Evolutionary conservation across 92 coral and sea anemone species (phyloP).

Genomic region (Nematostella vectensis): DNA sequence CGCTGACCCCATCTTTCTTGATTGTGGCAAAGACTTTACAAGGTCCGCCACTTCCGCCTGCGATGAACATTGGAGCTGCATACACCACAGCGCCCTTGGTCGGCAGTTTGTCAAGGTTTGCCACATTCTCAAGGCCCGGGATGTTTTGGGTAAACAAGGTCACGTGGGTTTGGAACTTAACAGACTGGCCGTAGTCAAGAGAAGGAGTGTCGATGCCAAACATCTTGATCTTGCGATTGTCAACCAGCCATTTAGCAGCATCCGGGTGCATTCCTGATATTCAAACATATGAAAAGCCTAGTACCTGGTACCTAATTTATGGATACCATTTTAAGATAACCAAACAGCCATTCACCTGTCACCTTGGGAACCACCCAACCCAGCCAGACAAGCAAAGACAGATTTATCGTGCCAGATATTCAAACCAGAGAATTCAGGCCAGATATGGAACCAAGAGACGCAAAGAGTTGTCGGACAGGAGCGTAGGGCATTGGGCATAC

Average conservation of each 20-base stretch:
- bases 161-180: conserved; percentile 25
- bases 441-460: no score
- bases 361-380: no score
- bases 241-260: conserved; percentile 20
- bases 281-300: no score
- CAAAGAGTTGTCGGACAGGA: no score
- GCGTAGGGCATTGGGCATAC: no score
- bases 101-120: conserved; percentile 59
- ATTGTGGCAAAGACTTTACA: conserved; percentile 51
- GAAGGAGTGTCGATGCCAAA: conserved; percentile 71
- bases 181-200: conserved; percentile 60
- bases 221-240: conserved; percentile 46
- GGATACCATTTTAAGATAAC: no score
- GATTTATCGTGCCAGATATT: no score
- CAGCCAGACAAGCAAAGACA: no score
- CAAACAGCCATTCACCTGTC: no score
- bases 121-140: conserved; percentile 64
- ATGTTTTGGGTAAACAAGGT: conserved; percentile 36
- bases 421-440: no score
- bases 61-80: conserved; percentile 66
- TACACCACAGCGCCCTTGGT: conserved; percentile 45
- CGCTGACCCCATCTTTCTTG: no score
- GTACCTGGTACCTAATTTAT: no score
- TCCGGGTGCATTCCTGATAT: conserved; percentile 25
- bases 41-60: conserved; percentile 58